Base-by-base conservation (phyloP, 2,113 vertebrate species). In the Phalacrocorax brasilianus region DNA sequence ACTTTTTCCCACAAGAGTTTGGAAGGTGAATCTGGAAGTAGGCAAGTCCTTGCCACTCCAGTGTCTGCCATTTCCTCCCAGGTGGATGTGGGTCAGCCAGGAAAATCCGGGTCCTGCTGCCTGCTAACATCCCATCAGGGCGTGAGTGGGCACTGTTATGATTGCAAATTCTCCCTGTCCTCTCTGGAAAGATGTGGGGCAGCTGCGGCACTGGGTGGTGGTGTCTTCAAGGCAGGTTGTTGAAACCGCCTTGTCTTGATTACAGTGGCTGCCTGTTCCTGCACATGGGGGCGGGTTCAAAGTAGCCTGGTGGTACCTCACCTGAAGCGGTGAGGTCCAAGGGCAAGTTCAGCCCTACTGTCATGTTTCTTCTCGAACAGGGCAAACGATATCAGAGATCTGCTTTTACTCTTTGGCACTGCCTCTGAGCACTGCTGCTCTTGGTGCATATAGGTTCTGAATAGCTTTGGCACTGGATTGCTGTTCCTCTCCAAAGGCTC, bases 401-500 rank as follows among this genome's bases (percentile, higher is more conserved):
- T 56, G 62, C 52, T 66, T 86, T 73, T 32, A n/a, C 30, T 35
- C 45, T 18, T 17, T 12, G 12, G 86, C 73, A 42, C 81, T 44
- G 78, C 76, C 52, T 49, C 76, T 20, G 5, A 84, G 88, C 47
- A 1, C 77, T 65, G 65, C 89, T 66, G 59, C 52, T 83, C 38
- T 35, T 42, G 89, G 83, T 79, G 79, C 74, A 10, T 11, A 63
- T 84, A 30, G 52, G 40, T 80, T 68, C 92, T 82, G 79, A 73
- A 56, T 8, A 38, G 91, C 91, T 85, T 83, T 95, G 91, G 89
- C 79, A 58, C 74, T 75, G 89, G 65, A 67, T 75, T 78, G 55
- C 85, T 77, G 52, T 30, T 95, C 91, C 75, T 93, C 70, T 94
- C 89, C 88, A 93, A 85, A 93, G 59, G 87, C 70, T 91, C 70